Conservation (phyloP, 1,140 invertebrate species). For the Probaryconus sp. region DNA sequence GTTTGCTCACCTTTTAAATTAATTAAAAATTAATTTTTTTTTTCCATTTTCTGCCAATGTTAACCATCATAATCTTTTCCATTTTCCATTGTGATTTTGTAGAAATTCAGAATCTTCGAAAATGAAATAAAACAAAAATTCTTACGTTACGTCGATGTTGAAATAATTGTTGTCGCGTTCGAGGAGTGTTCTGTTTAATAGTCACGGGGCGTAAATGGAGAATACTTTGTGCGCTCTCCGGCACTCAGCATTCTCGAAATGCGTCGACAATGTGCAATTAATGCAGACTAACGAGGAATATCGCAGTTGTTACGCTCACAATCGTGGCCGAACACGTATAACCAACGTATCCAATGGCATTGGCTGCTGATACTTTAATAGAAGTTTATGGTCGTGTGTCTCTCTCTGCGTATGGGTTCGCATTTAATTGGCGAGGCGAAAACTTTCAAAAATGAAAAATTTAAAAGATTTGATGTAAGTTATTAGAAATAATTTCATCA, state of each 20-base stretch:
- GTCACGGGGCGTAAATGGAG: constrained; percentile 20
- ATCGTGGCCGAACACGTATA: constrained; percentile 9
- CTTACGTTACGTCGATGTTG: not conserved
- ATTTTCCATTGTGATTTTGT: no score
- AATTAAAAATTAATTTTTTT: no score
- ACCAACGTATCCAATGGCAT: constrained; percentile 10
- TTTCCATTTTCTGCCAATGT: no score
- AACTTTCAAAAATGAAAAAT: no score
- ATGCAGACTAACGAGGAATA: constrained; percentile 51
- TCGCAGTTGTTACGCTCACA: constrained; percentile 27
- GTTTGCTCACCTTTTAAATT: no score
- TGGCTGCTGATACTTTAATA: constrained; percentile 22
- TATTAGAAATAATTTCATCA: no score
- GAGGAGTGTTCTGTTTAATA: constrained; percentile 11
- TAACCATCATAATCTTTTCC: no score
- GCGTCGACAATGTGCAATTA: constrained; percentile 50
- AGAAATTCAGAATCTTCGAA: no score
- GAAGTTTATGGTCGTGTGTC: constrained; percentile 23
- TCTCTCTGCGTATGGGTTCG: constrained; percentile 1
- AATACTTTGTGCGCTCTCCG: constrained; percentile 19
- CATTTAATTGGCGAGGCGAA: constrained; percentile 28
- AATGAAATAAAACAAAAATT: no score
- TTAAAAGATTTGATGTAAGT: no score
- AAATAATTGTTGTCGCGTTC: constrained; percentile 27
- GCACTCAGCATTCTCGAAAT: constrained; percentile 23